Evolutionary conservation across 1,140 invertebrate species (phyloP).

Genomic region (Cherax destructor): DNA sequence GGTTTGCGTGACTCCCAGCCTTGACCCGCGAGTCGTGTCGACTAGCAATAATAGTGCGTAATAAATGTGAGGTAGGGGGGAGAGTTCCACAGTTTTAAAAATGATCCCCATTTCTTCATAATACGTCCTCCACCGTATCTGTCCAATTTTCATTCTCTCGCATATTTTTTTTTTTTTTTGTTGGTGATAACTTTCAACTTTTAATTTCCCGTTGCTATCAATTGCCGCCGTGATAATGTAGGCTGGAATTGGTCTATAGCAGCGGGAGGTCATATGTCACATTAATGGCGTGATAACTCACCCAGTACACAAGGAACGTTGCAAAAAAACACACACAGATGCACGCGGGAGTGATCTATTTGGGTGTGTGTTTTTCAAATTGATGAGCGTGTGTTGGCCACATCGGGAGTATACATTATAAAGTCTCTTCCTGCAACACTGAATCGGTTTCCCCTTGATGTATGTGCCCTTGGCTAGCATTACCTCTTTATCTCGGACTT

Average conservation of each 20-base stretch:
- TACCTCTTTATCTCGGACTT: too few relatives aligned
- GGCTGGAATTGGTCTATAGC: neutral
- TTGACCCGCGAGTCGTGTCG: too few relatives aligned
- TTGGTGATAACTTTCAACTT: neutral
- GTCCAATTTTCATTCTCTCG: neutral
- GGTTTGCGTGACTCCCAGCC: too few relatives aligned
- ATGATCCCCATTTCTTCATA: neutral
- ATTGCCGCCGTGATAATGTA: neutral
- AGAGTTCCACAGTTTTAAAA: too few relatives aligned
- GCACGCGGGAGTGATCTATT: neutral
- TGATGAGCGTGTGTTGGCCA: too few relatives aligned
- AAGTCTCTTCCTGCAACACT: too few relatives aligned
- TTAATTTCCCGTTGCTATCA: neutral
- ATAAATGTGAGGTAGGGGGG: too few relatives aligned
- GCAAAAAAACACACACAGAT: neutral
- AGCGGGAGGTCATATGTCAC: neutral
- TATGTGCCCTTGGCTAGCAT: too few relatives aligned
- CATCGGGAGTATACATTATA: too few relatives aligned
- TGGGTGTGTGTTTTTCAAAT: neutral
- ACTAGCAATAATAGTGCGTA: too few relatives aligned
- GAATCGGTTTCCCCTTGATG: too few relatives aligned
- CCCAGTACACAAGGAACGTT: neutral
- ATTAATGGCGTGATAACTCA: neutral
- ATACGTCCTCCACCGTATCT: neutral
- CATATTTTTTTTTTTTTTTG: neutral